Base-by-base conservation (phyloP, 2,113 vertebrate genomes). In the Thalassarche chlororhynchos region DNA sequence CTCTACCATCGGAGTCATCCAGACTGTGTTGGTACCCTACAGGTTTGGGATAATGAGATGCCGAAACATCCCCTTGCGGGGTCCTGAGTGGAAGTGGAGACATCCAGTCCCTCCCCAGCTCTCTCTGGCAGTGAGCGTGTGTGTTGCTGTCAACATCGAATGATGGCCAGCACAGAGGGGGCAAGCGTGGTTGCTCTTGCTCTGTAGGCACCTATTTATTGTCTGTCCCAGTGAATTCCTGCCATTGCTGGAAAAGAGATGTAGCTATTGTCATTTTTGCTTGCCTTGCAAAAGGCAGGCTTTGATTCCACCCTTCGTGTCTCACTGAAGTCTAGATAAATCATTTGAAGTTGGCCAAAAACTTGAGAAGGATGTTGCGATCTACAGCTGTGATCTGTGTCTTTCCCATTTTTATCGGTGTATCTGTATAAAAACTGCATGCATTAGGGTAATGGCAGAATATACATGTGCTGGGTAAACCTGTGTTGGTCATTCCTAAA, bases 281-380 rank as follows among this genome's bases (percentile, higher is more conserved):
- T 75, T 54, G 74, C 54, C 46, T 51, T 38, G 47, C 31, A 1
- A 34, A 72, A 69, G 40, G 57, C 64, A 80, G 64, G 46, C n/a
- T 88, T 69, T 52, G 81, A 61, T 94, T 89, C 85, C 66, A 42
- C 60, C 31, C 31, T 46, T 36, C 1, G 1, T 24, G 40, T 57
- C 42, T 79, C 64, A 24, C 76, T 89, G 69, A 62, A 54, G 18
- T 49, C 55, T 71, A 65, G 38, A 32, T 76, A 85, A 87, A 87
- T 79, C 38, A 31, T 40, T 75, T 69, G 54, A 90, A 92, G 40
- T 52, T 87, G 83, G 62, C 57, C 58, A 85, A 91, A 83, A 94
- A 14, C 66, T 79, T 58, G 18, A 38, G 65, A 75, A 40, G 55
- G 58, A 6, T n/a, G 28, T 49, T 15, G 66, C 26, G 34, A 44